Evolutionary conservation across 1,140 invertebrate species (phyloP), one percentile per base, ranked within the genome.

Genomic region (Drosophila santomea): DNA sequence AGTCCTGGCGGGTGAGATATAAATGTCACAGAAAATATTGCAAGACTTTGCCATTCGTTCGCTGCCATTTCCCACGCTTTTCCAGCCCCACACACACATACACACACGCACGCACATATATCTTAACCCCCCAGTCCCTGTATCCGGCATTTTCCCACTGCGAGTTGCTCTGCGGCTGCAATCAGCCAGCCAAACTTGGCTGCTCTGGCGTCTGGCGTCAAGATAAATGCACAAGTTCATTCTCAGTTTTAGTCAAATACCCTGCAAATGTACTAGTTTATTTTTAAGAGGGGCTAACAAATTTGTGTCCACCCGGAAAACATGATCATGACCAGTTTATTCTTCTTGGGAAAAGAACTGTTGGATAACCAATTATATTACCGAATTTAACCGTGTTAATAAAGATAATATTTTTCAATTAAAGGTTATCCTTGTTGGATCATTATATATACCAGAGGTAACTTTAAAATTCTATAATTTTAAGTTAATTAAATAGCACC

Each of bases 171-270:
- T 35, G 69, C 57, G 69, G 57, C 78, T 74, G 78, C 78, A 80
- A 80, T 81, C 78, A 80, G 78, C 64, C 78, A 82, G 71, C 52
- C 77, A 82, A 82, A 83, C 51, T 82, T 82, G 80, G 50, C 43
- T 75, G 59, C 61, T 66, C 71, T 47, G 58, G 44, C 55, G 62
- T 60, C 78, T 55, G 58, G 50, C 83, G 62, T 83, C 84, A 77
- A 88, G 83, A 88, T 88, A 88, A 88, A 89, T 88, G 83, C 84
- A 88, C 84, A 88, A 88, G 83, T 88, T 88, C 84, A 88, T 88
- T 88, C 88, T 89, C 57, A 64, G 64, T 66, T 80, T 67, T 32
- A 58, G 39, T 56, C 69, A 68, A 17, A 62, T 81, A 67, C 79
- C 58, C 79, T 71, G 36, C 36, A 47, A 17, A 44, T 44, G 39